These are phyloP conservation scores for Trichopria drosophilae DNA, from an alignment of 2,888 invertebrate species.

Conservation along the genomic window DNA sequence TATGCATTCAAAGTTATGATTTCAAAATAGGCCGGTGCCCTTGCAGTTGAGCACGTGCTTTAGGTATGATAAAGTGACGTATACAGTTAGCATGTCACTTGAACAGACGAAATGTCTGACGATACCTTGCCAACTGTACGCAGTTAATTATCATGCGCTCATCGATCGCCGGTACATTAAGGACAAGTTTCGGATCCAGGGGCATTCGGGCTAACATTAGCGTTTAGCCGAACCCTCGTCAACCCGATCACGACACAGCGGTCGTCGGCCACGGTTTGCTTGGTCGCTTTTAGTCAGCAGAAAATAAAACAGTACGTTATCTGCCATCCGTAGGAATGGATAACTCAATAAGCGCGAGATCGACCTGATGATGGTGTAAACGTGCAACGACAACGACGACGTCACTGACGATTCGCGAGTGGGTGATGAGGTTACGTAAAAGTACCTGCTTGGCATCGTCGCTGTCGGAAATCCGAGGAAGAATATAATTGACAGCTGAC, in stretches of 20 bases:
- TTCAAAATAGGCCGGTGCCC: too few species aligned
- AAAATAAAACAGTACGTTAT: conserved; percentile 51
- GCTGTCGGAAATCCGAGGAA: too few species aligned
- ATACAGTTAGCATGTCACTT: too few species aligned
- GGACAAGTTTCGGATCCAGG: conserved; percentile 49
- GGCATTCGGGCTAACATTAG: conserved; percentile 56
- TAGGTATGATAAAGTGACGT: too few species aligned
- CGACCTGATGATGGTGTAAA: conserved; percentile 24
- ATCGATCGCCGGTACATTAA: conserved; percentile 45
- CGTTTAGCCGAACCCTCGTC: conserved; percentile 48
- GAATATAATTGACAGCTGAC: too few species aligned
- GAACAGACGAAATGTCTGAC: conserved; percentile 1
- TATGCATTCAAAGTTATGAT: too few species aligned
- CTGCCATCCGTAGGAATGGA: conserved; percentile 46
- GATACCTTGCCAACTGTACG: conserved; percentile 36
- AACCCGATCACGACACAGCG: conserved; percentile 44
- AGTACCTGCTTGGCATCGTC: too few species aligned
- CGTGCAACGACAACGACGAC: conserved; percentile 18
- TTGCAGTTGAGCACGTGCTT: too few species aligned
- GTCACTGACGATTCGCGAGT: too few species aligned
- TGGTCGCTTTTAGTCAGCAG: conserved; percentile 43
- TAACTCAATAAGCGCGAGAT: conserved; percentile 39
- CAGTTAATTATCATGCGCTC: conserved; percentile 46
- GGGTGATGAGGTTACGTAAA: conserved; percentile 38
- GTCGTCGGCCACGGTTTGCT: conserved; percentile 35